A percentile compares a stretch with the other conserved stretches of the same genome.
Conservation (phyloP, 2,888 invertebrate species). For the Coelinius sp. region DNA sequence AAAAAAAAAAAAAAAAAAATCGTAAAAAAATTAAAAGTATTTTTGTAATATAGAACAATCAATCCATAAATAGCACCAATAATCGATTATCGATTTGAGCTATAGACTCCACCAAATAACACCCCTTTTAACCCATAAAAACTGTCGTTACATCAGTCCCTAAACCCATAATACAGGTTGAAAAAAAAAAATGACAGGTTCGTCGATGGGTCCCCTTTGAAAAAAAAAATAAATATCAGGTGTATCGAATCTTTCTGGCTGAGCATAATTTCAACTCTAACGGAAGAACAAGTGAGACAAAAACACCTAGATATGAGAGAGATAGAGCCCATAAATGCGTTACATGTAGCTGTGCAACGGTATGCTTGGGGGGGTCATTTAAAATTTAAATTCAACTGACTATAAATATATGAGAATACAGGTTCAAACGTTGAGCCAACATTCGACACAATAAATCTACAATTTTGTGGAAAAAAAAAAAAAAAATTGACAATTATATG, state of each 20-base stretch:
- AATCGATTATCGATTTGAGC: no score
- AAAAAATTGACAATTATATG: conserved; percentile 4
- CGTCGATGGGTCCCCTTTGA: conserved; percentile 1
- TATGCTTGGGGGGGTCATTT: conserved; percentile 54
- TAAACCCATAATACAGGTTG: no score
- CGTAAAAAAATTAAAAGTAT: no score
- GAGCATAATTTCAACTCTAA: conserved; percentile 12
- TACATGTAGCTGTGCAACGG: conserved; percentile 52
- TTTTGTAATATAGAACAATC: no score
- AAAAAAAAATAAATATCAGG: background rate
- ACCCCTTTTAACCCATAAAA: no score
- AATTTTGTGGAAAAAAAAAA: conserved; percentile 3
- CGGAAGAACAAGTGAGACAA: background rate
- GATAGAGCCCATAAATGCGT: conserved; percentile 42
- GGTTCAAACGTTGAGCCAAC: conserved; percentile 8
- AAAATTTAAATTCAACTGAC: conserved; percentile 63
- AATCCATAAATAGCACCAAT: no score
- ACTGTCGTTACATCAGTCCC: no score
- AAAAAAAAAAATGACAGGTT: background rate
- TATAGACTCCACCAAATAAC: no score
- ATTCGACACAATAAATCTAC: conserved; percentile 10
- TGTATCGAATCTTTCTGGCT: conserved; percentile 19
- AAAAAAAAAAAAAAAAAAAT: no score
- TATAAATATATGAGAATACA: conserved; percentile 52
- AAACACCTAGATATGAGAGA: no score